Evolutionary conservation across 2,797 vertebrate species (phyloP).

Genomic region (Syncerus caffer): DNA sequence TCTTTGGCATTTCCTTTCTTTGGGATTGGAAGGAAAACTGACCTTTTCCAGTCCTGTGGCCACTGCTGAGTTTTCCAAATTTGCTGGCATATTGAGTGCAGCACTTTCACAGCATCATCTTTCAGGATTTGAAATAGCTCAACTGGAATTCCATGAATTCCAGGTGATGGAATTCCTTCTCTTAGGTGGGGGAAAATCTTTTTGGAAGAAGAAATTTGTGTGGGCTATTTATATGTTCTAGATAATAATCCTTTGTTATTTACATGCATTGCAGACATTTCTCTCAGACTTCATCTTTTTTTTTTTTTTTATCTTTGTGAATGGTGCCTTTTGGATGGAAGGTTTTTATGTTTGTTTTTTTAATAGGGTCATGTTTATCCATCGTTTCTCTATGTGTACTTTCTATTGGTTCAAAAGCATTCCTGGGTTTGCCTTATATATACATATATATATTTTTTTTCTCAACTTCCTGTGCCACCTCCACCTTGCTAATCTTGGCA

Average conservation of each 20-base stretch:
- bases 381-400: not conserved
- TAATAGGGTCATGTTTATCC: not conserved
- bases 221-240: not conserved
- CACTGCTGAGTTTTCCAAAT: no score
- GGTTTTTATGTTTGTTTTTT: not conserved
- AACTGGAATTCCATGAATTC: no score
- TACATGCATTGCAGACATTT: not conserved
- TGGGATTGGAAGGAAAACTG: no score
- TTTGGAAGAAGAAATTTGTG: not conserved
- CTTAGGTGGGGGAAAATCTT: not conserved
- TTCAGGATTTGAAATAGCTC: no score
- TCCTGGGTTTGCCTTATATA: not conserved
- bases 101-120: no score
- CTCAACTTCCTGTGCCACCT: not conserved
- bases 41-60: no score
- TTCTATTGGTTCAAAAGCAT: slow-evolving; percentile 1
- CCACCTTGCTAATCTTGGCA: not conserved
- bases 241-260: not conserved
- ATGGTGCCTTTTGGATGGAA: not conserved
- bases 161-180: not conserved
- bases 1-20: no score
- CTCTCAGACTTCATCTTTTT: not conserved
- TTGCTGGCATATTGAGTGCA: no score
- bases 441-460: not conserved
- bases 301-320: not conserved